Conservation (phyloP, 2,797 vertebrate species). For the Dallia pectoralis region DNA sequence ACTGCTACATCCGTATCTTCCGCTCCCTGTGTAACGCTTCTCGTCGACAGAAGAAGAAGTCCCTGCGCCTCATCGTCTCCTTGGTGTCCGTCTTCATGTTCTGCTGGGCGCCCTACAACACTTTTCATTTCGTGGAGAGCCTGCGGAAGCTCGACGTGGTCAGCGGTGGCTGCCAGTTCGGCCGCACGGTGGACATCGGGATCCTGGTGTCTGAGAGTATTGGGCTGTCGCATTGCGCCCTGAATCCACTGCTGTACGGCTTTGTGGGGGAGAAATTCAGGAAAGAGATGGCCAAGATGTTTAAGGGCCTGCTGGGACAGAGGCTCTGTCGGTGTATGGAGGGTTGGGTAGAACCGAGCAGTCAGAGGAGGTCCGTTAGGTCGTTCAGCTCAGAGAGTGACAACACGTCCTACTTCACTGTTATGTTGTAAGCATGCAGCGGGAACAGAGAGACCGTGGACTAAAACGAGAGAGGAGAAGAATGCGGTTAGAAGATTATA, state of each 20-base stretch:
- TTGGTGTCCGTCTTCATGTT: conserved; percentile 76
- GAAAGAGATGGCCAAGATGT: conserved; percentile 72
- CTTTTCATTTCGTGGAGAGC: conserved; percentile 71
- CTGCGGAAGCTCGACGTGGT: conserved; percentile 60
- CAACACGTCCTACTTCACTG: conserved; percentile 71
- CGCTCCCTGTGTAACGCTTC: conserved; percentile 69
- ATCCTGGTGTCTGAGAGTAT: conserved; percentile 72
- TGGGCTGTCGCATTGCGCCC: conserved; percentile 78
- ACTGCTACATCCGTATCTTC: conserved; percentile 80
- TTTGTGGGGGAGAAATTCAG: conserved; percentile 83
- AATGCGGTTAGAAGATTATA: no score
- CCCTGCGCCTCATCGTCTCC: conserved; percentile 75
- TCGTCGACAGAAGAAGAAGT: conserved; percentile 70
- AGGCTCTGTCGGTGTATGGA: conserved; percentile 45
- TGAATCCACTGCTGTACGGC: conserved; percentile 83
- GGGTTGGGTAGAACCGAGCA: conserved; percentile 46
- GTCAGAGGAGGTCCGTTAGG: conserved; percentile 34
- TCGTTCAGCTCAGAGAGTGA: conserved; percentile 75
- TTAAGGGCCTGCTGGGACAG: conserved; percentile 62
- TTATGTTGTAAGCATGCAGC: conserved; percentile 61
- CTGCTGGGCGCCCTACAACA: conserved; percentile 80
- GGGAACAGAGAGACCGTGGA: background rate
- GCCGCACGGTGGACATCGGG: conserved; percentile 68
- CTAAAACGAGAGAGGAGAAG: no score
- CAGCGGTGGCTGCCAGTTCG: conserved; percentile 52